These are phyloP conservation scores for Falco berigora DNA, from an alignment of 2,797 vertebrate genomes.

Conservation along the genomic window DNA sequence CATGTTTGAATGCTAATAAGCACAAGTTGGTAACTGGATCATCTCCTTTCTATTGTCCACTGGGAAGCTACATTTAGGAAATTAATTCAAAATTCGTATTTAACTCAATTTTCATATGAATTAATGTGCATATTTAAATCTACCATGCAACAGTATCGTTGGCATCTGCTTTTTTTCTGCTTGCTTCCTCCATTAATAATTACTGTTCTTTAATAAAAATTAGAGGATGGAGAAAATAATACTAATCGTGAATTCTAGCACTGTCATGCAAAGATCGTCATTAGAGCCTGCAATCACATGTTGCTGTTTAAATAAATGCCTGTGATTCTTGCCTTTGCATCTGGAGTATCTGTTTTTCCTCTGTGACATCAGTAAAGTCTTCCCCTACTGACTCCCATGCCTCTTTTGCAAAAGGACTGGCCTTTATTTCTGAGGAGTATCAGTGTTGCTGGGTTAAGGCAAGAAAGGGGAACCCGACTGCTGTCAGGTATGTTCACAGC, in stretches of 20 bases:
- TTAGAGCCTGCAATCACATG: slow-evolving; percentile 12
- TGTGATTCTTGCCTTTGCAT: neutral
- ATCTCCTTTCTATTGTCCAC: slow-evolving; percentile 43
- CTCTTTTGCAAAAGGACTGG: neutral
- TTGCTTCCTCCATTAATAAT: slow-evolving; percentile 41
- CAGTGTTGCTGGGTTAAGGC: neutral
- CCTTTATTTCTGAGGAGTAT: neutral
- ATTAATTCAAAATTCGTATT: slow-evolving; percentile 15
- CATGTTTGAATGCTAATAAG: slow-evolving; percentile 45
- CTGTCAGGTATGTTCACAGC: neutral
- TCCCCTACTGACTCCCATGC: neutral
- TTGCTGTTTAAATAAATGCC: slow-evolving; percentile 22
- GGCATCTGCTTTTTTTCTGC: neutral
- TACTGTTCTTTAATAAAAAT: slow-evolving; percentile 50
- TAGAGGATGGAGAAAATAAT: slow-evolving; percentile 39
- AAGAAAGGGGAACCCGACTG: neutral
- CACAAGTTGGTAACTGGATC: slow-evolving; percentile 19
- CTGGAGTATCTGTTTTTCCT: neutral
- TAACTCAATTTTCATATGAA: slow-evolving; percentile 15
- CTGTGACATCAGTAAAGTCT: neutral
- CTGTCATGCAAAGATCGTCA: neutral
- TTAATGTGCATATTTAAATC: slow-evolving; percentile 44
- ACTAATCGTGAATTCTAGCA: slow-evolving; percentile 25
- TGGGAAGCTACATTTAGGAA: slow-evolving; percentile 45
- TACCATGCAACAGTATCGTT: neutral